Evolutionary conservation across 2,888 invertebrate genomes (phyloP), one percentile per base, ranked within the genome.

Genomic region (Stramonita haemastoma): DNA sequence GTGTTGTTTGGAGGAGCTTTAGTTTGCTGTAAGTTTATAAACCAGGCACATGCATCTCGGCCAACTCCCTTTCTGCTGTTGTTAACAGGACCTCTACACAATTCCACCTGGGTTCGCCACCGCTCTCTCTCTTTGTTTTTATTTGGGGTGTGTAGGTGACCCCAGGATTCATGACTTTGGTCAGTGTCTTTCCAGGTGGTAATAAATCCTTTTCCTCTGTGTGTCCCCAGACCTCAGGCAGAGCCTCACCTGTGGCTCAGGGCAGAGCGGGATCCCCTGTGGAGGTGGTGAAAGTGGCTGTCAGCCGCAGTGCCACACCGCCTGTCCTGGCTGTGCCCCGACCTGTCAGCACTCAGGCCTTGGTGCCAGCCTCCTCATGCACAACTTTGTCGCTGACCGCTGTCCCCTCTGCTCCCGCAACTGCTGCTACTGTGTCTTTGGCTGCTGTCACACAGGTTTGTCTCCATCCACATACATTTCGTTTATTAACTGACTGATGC

Each of bases 211-310:
- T 77, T 77, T n/a, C 29, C 13, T n/a, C n/a, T 19, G 19, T 77
- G 77, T 77, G 26, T 26, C 15, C n/a, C 60, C 87, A 87, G 73
- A 89, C 60, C 56, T 29, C 77, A 1, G 83, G 79, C 22, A 22
- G 57, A 29, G 89, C 77, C 17, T 79, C 89, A 32, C 86, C 89
- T 77, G 77, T 77, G 34, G 19, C 79, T 32, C 56, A 46, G 46
- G 86, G 66, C 29, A 73, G 73, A 1, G 66, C 73, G 13, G 87
- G 87, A 32, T 87, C 87, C 73, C 87, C 87, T 26, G 87, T 87
- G 73, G 87, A 84, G 26, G 46, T 84, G 87, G 81, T 89, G 87
- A 89, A 86, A 57, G 89, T 81, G 83, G 84, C 57, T 32, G 34
- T 17, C 73, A 57, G 77, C 56, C 79, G 66, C 22, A 70, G 29